A percentile compares a stretch with the other conserved stretches of the same genome.
These are phyloP conservation scores for Gymnorhina tibicen DNA, from an alignment of 2,113 vertebrate genomes.

Conservation along the genomic window DNA sequence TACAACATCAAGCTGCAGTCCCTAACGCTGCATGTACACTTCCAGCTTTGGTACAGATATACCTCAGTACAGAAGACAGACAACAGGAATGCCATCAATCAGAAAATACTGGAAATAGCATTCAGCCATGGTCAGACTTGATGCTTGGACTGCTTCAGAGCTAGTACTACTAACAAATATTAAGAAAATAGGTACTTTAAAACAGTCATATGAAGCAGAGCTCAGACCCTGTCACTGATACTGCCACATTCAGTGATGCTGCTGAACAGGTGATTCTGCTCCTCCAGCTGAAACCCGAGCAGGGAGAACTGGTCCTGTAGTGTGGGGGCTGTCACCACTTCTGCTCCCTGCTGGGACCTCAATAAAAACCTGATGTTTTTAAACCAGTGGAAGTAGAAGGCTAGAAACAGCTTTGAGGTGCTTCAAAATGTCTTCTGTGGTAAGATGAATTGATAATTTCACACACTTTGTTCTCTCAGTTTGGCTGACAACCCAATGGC, in stretches of 20 bases:
- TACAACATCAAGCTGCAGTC: background rate
- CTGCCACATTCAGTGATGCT: background rate
- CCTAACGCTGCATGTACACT: background rate
- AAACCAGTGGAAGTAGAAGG: background rate
- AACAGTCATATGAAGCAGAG: background rate
- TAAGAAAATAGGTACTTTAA: background rate
- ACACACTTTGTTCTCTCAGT: background rate
- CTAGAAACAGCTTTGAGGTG: background rate
- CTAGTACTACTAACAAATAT: background rate
- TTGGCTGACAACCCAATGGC: conserved; percentile 4
- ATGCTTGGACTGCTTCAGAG: background rate
- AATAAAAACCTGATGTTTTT: background rate
- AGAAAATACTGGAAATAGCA: background rate
- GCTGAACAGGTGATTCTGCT: background rate
- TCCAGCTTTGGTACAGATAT: background rate
- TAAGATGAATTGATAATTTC: background rate
- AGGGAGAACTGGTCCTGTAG: accelerated
- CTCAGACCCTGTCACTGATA: background rate
- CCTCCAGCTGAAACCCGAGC: accelerated
- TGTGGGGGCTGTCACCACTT: background rate
- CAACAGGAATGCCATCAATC: accelerated
- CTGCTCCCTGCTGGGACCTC: background rate
- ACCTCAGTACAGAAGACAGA: background rate
- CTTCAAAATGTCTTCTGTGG: background rate
- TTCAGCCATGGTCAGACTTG: background rate